Evolutionary conservation across 2,888 invertebrate species (phyloP).

Genomic region (Dioctria rufipes): DNA sequence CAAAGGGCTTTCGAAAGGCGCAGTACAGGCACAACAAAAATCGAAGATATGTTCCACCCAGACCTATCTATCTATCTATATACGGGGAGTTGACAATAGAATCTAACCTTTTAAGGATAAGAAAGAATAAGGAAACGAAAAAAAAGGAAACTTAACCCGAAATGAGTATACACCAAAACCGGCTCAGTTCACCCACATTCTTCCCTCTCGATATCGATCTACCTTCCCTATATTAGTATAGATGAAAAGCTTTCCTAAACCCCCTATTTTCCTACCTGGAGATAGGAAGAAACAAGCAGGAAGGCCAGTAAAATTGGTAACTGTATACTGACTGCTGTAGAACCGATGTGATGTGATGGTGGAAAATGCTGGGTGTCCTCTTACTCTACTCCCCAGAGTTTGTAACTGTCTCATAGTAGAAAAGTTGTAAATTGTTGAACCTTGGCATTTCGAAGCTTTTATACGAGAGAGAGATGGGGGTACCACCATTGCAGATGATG

Average conservation of each 20-base stretch:
- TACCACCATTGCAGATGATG: slow-evolving; percentile 2
- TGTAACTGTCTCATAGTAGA: slow-evolving; percentile 4
- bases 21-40: neutral
- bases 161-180: neutral
- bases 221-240: neutral
- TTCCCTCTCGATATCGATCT: neutral
- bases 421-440: slow-evolving; percentile 9
- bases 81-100: neutral
- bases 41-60: neutral
- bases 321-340: neutral
- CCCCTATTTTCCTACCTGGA: neutral
- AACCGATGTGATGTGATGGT: neutral
- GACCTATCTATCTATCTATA: no score
- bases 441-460: slow-evolving; percentile 2
- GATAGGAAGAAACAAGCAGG: neutral
- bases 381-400: neutral
- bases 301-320: neutral
- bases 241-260: neutral
- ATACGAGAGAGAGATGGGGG: neutral
- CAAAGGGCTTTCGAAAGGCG: slow-evolving; percentile 1
- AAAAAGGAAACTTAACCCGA: neutral
- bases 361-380: neutral
- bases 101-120: neutral
- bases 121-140: neutral
- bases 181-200: neutral